A percentile compares a stretch with the other conserved stretches of the same genome.
Conservation (phyloP, 2,113 vertebrate species). For the Sceloporus undulatus region DNA sequence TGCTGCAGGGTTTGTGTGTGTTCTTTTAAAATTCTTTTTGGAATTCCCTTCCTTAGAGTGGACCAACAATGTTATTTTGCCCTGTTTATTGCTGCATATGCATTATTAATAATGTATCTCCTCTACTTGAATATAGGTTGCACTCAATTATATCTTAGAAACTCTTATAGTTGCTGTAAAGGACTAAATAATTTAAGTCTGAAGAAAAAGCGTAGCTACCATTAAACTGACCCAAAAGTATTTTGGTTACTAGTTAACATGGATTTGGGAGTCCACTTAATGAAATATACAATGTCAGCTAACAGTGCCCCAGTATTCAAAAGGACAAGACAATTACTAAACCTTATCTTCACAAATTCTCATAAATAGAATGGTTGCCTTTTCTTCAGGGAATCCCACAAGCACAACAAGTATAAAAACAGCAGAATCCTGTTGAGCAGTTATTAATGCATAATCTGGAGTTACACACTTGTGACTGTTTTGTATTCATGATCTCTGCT, state of each 20-base stretch:
- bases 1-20: neutral
- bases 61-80: conserved; percentile 10
- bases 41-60: neutral
- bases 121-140: conserved; percentile 29
- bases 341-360: neutral
- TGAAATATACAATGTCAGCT: neutral
- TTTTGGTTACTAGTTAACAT: neutral
- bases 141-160: neutral
- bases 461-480: too few relatives aligned
- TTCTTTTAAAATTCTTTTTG: neutral
- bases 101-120: conserved; percentile 24
- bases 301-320: neutral
- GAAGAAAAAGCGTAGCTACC: neutral
- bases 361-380: neutral
- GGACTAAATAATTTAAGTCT: neutral
- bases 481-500: too few relatives aligned
- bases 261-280: neutral
- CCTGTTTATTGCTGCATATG: conserved; percentile 15
- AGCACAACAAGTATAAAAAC: neutral
- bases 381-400: neutral
- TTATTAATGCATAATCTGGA: too few relatives aligned
- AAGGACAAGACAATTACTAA: neutral
- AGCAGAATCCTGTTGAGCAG: neutral
- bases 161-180: conserved; percentile 10
- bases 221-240: fast-evolving